Evolutionary conservation across 2,797 vertebrate species (phyloP).

Genomic region (Avahi laniger): DNA sequence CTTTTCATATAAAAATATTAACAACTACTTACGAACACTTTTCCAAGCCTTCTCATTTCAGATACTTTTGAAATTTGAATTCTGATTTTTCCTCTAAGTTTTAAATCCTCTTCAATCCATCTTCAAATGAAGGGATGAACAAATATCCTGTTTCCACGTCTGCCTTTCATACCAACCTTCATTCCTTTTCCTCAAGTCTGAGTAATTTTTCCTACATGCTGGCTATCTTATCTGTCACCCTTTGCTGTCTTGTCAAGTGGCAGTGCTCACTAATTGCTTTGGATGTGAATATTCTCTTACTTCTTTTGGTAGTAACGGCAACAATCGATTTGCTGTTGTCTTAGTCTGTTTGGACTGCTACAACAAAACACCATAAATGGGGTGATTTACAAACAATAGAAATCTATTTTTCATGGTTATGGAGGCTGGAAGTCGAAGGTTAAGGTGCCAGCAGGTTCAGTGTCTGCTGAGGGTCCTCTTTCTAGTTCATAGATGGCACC

Average conservation of each 20-base stretch:
- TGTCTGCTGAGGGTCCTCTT: background rate
- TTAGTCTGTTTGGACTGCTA: background rate
- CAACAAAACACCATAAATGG: background rate
- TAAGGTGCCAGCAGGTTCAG: background rate
- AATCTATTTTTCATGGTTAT: background rate
- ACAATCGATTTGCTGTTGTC: background rate
- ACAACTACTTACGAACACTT: background rate
- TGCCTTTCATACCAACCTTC: background rate
- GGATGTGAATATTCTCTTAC: background rate
- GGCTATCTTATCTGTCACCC: background rate
- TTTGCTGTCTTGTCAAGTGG: background rate
- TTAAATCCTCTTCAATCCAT: background rate
- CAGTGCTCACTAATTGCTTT: background rate
- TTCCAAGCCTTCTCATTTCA: background rate
- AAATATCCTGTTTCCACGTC: background rate
- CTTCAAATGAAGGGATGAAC: background rate
- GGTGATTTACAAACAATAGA: background rate
- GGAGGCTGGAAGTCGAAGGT: background rate
- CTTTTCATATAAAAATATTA: background rate
- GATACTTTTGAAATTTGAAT: background rate
- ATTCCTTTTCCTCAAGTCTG: background rate
- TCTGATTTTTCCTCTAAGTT: background rate
- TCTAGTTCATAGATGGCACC: background rate
- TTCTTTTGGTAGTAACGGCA: background rate
- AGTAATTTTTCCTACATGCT: background rate